phyloP scores from a whole-genome alignment of 1,140 invertebrate species.

The Mercenaria mercenaria region DNA sequence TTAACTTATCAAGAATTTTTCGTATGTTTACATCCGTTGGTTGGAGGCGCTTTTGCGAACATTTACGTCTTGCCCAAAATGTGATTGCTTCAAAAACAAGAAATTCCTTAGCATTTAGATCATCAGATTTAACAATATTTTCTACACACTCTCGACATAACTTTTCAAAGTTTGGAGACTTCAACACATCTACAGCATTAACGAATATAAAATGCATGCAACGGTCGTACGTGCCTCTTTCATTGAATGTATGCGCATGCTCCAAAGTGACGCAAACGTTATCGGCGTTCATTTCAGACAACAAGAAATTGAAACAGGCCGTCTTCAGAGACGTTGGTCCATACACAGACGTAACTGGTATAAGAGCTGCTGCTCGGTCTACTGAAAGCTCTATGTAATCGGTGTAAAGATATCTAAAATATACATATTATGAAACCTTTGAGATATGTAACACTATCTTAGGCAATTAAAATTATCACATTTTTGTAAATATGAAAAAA shows the following conservation, averaged over 20 bases:
- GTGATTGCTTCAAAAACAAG: conserved; percentile 44
- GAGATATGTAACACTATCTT: no score
- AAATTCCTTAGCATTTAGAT: conserved; percentile 54
- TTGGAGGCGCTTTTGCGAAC: conserved; percentile 7
- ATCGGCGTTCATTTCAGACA: conserved; percentile 89
- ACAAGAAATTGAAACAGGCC: conserved; percentile 92
- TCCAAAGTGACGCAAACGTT: no score
- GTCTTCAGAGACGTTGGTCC: conserved; percentile 91
- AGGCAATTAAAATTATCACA: no score
- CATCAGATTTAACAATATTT: no score
- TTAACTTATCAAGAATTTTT: conserved; percentile 24
- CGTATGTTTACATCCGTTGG: no score
- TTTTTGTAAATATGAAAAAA: not conserved
- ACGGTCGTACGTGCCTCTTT: not conserved
- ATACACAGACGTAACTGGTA: no score
- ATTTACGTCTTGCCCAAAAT: conserved; percentile 55
- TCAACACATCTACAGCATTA: conserved; percentile 51
- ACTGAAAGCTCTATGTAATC: conserved; percentile 87
- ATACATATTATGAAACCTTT: no score
- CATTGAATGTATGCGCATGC: no score
- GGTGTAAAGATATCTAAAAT: conserved; percentile 66
- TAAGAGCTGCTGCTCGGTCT: conserved; percentile 93
- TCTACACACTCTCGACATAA: no score
- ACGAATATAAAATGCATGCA: conserved; percentile 54
- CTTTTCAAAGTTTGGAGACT: no score